Conservation (phyloP, 2,888 invertebrate species). For the Torymus tubicola region DNA sequence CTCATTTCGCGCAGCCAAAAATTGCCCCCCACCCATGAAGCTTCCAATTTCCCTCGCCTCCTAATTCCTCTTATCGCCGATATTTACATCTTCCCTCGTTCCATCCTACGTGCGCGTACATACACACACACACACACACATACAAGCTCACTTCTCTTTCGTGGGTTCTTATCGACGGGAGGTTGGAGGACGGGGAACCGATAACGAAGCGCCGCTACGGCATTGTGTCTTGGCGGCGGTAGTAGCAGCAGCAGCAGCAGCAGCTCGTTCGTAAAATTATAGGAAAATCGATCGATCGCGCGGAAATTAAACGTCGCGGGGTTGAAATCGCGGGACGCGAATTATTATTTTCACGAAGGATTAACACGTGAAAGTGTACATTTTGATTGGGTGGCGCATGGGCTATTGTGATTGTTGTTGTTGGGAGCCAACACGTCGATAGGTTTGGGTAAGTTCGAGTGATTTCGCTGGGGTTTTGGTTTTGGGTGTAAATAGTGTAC, state of each 20-base stretch:
- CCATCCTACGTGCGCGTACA: too few relatives aligned
- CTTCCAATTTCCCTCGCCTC: conserved; percentile 1
- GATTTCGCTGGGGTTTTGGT: too few relatives aligned
- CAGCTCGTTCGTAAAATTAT: conserved; percentile 40
- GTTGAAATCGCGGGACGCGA: too few relatives aligned
- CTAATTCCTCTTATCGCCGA: conserved; percentile 25
- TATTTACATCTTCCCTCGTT: conserved; percentile 27
- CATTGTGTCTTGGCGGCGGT: conserved; percentile 11
- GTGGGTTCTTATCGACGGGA: conserved; percentile 27
- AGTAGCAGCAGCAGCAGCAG: not conserved
- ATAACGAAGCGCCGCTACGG: conserved; percentile 25
- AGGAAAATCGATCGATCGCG: conserved; percentile 47
- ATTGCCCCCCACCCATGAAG: not conserved
- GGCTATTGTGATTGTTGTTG: too few relatives aligned
- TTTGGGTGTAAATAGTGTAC: too few relatives aligned
- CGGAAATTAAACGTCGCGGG: conserved; percentile 48
- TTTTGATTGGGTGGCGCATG: too few relatives aligned
- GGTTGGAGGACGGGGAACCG: conserved; percentile 21
- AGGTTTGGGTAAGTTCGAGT: too few relatives aligned
- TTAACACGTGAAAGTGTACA: too few relatives aligned
- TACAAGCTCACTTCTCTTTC: too few relatives aligned
- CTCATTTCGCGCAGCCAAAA: not conserved
- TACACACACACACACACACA: too few relatives aligned
- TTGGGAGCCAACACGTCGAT: too few relatives aligned
- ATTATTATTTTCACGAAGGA: too few relatives aligned